These are phyloP conservation scores for Troglohyphantes excavatus DNA, from an alignment of 2,888 invertebrate genomes.

Conservation along the genomic window DNA sequence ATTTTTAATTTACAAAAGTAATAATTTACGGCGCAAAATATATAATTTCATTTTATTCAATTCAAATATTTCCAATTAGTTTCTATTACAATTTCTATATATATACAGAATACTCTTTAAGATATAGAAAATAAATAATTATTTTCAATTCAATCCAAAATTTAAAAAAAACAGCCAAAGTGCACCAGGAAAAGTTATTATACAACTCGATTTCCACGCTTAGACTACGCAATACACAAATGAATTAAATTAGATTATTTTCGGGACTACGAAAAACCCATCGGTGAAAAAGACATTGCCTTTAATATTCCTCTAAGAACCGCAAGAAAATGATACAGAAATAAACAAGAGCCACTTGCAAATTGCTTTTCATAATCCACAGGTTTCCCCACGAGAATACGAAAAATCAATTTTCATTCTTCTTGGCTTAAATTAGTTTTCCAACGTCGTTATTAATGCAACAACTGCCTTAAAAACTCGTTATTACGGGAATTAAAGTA, in stretches of 20 bases:
- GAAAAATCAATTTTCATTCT: slow-evolving; percentile 5
- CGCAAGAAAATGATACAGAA: not conserved
- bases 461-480: slow-evolving; percentile 1
- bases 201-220: not conserved
- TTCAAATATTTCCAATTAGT: no score
- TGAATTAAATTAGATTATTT: not conserved
- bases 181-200: no score
- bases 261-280: not conserved
- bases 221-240: not conserved
- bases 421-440: slow-evolving; percentile 9
- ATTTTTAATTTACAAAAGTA: no score
- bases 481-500: slow-evolving; percentile 1
- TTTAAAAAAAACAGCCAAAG: no score
- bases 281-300: not conserved
- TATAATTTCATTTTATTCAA: no score
- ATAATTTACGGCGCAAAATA: no score
- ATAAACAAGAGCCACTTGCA: not conserved
- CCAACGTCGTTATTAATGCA: slow-evolving; percentile 1
- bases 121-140: no score
- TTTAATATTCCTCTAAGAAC: not conserved
- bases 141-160: no score
- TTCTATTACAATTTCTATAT: no score
- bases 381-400: not conserved
- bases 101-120: no score
- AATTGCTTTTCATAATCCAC: slow-evolving; percentile 5